Base-by-base conservation (phyloP, 2,797 vertebrate species). In the Coregonus suidteri region DNA sequence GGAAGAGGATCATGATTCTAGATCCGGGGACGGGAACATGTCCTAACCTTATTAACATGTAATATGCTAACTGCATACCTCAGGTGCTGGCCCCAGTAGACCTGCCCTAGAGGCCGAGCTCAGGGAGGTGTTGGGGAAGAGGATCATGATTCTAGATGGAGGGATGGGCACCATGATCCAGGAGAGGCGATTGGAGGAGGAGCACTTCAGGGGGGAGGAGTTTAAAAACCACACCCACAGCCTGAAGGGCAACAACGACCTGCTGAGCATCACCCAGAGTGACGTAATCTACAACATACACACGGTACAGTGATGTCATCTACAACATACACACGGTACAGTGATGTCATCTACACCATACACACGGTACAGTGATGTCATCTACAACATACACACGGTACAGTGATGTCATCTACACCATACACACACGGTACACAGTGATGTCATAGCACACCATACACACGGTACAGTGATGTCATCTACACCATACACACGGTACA, bases 121-220 rank as follows among this genome's bases (percentile, higher is more conserved):
- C 16, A 89, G 93, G 79, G 90, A 87, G 5, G 66, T 95, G 75
- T 91, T 99, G 67, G 93, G 75, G 87, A 91, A 96, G 77, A 95
- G 94, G 83, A 96, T 99, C 75, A 94, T 99, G 96, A 90, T 99
- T 84, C 91, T 99, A 72, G 97, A 99, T 18, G 98, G 98, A 3
- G 98, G 96, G 1, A 98, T 99, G 98, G 98, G 98, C 13, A 99
- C 98, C 20, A 98, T 99, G 97, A 96, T 99, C 85, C 98, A 99
- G 85, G 95, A 91, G 68, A 88, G 88, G 11, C 89, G 81, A 0
- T 88, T 99, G 0, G 89, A 90, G 71, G 98, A 99, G 75, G 93
- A 95, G 0, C 90, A 95, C 82, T 99, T 98, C 88, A 92, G 94
- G 74, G 20, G 97, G 5, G 87, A 92, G 0, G 97, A 98, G 82